A percentile compares a stretch with the other conserved stretches of the same genome.
Conservation (phyloP, 2,797 vertebrate species). For the Sebastes alutus region DNA sequence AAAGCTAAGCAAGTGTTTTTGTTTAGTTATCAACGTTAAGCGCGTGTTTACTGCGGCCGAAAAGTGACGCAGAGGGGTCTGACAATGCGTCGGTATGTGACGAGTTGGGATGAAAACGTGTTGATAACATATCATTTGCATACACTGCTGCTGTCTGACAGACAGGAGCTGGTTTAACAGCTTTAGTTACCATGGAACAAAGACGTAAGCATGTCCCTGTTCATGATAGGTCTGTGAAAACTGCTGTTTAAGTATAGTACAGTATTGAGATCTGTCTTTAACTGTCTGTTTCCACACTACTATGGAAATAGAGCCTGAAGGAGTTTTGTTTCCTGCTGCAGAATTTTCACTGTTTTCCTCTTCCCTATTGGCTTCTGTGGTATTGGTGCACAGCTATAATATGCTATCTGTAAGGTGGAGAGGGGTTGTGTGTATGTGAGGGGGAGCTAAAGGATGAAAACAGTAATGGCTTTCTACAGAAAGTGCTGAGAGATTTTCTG, state of each 20-base stretch:
- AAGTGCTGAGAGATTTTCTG: slow-evolving; percentile 38
- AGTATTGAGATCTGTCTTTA: slow-evolving; percentile 1
- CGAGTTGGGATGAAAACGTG: no score
- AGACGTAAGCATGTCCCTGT: background rate
- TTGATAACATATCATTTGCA: background rate
- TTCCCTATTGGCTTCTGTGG: background rate
- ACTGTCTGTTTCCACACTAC: slow-evolving; percentile 13
- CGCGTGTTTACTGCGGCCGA: no score
- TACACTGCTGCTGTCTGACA: slow-evolving; percentile 1
- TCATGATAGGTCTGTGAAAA: background rate
- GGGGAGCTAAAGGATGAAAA: slow-evolving; percentile 38
- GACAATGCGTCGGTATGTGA: no score
- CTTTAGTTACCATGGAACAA: slow-evolving; percentile 4
- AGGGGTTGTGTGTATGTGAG: background rate
- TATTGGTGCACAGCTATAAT: slow-evolving; percentile 26
- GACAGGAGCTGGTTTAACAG: slow-evolving; percentile 29
- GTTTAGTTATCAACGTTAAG: no score
- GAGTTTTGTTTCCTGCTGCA: background rate
- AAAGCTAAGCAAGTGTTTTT: no score
- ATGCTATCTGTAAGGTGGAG: slow-evolving; percentile 19
- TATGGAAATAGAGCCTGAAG: slow-evolving; percentile 20
- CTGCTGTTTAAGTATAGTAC: slow-evolving; percentile 3
- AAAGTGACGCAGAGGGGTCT: no score
- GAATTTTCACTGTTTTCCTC: slow-evolving; percentile 17
- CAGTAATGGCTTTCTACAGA: slow-evolving; percentile 39